A percentile compares a stretch with the other conserved stretches of the same genome.
These are phyloP conservation scores for Lepisosteus osseus DNA, from an alignment of 2,113 vertebrate species.

Conservation along the genomic window DNA sequence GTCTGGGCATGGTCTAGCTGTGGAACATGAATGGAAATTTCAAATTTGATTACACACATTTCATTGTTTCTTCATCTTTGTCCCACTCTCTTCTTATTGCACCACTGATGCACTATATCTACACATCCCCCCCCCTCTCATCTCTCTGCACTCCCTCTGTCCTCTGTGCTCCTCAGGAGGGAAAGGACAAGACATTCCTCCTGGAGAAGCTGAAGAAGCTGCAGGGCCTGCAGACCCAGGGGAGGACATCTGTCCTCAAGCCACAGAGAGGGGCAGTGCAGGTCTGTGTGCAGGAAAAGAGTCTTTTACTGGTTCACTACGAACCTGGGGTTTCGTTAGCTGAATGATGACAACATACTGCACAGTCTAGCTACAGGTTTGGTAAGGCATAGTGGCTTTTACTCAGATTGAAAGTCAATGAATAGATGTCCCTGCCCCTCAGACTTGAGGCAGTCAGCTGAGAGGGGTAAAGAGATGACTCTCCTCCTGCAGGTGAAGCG, in stretches of 20 bases:
- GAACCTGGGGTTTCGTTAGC: too few relatives aligned
- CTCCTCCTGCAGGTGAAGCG: not conserved
- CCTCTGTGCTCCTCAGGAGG: constrained; percentile 62
- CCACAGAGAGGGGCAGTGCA: not conserved
- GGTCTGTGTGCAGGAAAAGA: not conserved
- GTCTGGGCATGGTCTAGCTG: constrained; percentile 37
- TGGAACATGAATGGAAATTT: not conserved
- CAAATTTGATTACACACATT: not conserved
- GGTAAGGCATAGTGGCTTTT: too few relatives aligned
- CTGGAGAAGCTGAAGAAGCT: constrained; percentile 59
- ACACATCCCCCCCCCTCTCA: not conserved
- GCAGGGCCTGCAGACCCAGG: constrained; percentile 47
- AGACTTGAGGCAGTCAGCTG: too few relatives aligned
- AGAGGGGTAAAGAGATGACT: not conserved
- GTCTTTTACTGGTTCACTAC: too few relatives aligned
- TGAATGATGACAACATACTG: too few relatives aligned
- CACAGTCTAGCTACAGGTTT: too few relatives aligned
- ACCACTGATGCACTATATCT: not conserved
- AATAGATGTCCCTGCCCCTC: too few relatives aligned
- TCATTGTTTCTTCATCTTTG: not conserved
- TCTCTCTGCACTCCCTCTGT: constrained; percentile 6
- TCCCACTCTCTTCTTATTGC: not conserved
- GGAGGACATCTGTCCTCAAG: not conserved
- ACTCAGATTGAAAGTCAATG: too few relatives aligned
- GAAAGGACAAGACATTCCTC: constrained; percentile 83